Evolutionary conservation across 2,888 invertebrate genomes (phyloP).

Genomic region (Abscondita cerata): DNA sequence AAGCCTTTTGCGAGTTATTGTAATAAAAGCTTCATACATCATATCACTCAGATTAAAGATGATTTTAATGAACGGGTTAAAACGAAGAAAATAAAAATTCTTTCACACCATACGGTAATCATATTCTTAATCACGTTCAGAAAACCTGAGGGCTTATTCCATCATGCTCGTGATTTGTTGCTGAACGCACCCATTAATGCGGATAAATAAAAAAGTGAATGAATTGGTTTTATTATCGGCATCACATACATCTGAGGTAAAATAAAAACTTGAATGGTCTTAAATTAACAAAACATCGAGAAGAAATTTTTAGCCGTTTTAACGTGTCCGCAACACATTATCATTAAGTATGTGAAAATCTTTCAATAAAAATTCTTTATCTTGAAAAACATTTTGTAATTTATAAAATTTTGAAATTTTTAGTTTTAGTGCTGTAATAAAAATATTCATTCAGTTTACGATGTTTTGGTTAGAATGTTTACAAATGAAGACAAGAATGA

Average conservation of each 20-base stretch:
- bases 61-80: constrained; percentile 36
- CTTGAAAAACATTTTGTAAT: too few species aligned
- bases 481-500: too few species aligned
- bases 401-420: too few species aligned
- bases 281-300: constrained; percentile 6
- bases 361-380: too few species aligned
- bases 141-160: constrained; percentile 26
- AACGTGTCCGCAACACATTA: too few species aligned
- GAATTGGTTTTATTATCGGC: constrained; percentile 20
- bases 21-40: constrained; percentile 36
- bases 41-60: constrained; percentile 32
- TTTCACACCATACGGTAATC: constrained; percentile 34
- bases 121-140: constrained; percentile 34
- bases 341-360: too few species aligned
- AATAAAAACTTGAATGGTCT: background rate
- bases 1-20: constrained; percentile 26
- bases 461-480: too few species aligned
- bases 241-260: constrained; percentile 10
- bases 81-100: constrained; percentile 25
- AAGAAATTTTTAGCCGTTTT: too few species aligned
- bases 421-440: too few species aligned
- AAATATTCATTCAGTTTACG: too few species aligned
- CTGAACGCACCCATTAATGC: constrained; percentile 30
- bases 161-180: constrained; percentile 30
- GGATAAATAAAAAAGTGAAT: constrained; percentile 17